Evolutionary conservation across 2,797 vertebrate genomes (phyloP).

Genomic region (Gymnopithys bicolor): DNA sequence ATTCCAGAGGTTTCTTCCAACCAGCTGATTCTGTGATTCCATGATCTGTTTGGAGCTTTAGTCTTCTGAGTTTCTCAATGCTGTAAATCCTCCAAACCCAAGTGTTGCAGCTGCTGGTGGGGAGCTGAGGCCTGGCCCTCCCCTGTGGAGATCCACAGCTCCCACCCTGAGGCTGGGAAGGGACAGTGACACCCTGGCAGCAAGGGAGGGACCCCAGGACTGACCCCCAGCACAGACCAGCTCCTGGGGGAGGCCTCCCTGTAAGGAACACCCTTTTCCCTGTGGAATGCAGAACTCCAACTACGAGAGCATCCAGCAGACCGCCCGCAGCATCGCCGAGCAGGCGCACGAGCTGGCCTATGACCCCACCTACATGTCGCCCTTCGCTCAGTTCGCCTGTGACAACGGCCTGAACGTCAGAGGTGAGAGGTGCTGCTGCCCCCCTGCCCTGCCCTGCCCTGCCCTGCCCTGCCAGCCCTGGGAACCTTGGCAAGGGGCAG

Average conservation of each 20-base stretch:
- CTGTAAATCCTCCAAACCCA: neutral
- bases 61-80: neutral
- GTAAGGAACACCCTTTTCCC: neutral
- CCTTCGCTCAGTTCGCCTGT: constrained; percentile 98
- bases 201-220: neutral
- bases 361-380: constrained; percentile 99
- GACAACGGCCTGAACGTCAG: constrained; percentile 97
- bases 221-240: rapidly evolving
- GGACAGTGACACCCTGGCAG: too few species aligned
- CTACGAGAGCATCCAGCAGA: constrained; percentile 97
- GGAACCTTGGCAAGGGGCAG: neutral
- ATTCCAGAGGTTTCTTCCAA: too few species aligned
- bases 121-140: neutral
- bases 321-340: constrained; percentile 94
- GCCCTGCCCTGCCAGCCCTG: neutral
- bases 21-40: too few species aligned
- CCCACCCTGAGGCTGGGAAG: neutral
- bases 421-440: constrained; percentile 79
- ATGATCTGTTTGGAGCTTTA: neutral
- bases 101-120: neutral
- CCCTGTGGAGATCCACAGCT: neutral
- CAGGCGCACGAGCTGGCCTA: constrained; percentile 97
- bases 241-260: neutral
- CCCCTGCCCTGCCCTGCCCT: too few species aligned
- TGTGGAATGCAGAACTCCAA: constrained; percentile 86